Evolutionary conservation across 2,113 vertebrate species (phyloP).

Genomic region (Mionectes macconnelli): DNA sequence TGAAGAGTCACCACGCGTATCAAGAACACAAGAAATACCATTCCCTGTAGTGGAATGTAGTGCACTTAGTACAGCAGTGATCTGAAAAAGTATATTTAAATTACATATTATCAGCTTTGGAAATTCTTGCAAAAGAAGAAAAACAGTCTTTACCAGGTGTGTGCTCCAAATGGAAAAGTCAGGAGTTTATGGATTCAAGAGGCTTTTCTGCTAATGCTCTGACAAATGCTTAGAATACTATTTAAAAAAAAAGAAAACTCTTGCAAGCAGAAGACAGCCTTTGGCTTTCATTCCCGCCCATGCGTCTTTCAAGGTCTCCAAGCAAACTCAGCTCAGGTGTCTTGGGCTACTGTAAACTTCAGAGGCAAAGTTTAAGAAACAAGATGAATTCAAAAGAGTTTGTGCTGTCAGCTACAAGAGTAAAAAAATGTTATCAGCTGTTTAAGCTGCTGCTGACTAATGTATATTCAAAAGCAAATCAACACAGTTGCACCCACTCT

Average conservation of each 20-base stretch:
- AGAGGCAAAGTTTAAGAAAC: constrained; percentile 39
- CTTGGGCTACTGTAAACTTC: constrained; percentile 18
- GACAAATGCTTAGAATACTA: background rate
- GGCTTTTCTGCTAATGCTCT: constrained; percentile 1
- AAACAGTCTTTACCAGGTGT: background rate
- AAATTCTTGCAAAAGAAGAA: background rate
- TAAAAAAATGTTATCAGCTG: constrained; percentile 66
- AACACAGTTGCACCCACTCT: constrained; percentile 78
- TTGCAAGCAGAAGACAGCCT: background rate
- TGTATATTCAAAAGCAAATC: constrained; percentile 74
- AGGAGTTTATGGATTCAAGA: background rate
- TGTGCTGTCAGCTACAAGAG: constrained; percentile 24
- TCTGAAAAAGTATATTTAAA: background rate
- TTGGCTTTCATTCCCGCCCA: background rate
- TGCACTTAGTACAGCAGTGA: background rate
- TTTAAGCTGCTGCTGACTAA: constrained; percentile 70
- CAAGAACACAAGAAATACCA: background rate
- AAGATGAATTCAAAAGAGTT: constrained; percentile 60
- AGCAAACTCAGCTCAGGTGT: constrained; percentile 37
- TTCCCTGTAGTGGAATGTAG: background rate
- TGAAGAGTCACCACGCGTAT: background rate
- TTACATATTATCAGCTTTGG: background rate
- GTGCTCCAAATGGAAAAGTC: background rate
- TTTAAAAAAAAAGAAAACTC: background rate
- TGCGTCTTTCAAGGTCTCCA: background rate